Evolutionary conservation across 2,888 invertebrate species (phyloP).

Genomic region (Ypsolopha sequella): DNA sequence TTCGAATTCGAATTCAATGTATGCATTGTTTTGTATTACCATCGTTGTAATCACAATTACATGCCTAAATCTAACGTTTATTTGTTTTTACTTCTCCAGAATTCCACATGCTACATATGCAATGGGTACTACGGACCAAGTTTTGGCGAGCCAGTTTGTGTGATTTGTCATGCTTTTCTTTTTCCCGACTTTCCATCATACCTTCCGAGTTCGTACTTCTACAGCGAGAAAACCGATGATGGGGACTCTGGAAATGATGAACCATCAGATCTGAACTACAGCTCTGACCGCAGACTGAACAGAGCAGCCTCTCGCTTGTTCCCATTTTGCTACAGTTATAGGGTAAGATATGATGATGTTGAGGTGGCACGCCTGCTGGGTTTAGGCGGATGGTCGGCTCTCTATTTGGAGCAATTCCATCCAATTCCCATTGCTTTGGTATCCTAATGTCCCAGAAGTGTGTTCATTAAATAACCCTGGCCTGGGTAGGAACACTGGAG

Average conservation of each 20-base stretch:
- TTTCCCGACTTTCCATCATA: slow-evolving; percentile 81
- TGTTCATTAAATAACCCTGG: too few relatives aligned
- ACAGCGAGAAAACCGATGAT: slow-evolving; percentile 80
- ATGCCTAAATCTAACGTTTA: too few relatives aligned
- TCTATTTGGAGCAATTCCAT: too few relatives aligned
- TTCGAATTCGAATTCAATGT: slow-evolving; percentile 59
- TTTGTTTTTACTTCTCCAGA: slow-evolving; percentile 57
- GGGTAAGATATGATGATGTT: slow-evolving; percentile 43
- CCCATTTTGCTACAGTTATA: slow-evolving; percentile 49
- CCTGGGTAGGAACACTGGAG: too few relatives aligned
- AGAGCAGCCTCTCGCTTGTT: slow-evolving; percentile 29
- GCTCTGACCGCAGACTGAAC: slow-evolving; percentile 58
- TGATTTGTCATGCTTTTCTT: slow-evolving; percentile 93
- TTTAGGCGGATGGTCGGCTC: too few relatives aligned
- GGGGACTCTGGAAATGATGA: slow-evolving; percentile 97
- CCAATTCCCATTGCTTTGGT: too few relatives aligned
- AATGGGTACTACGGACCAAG: slow-evolving; percentile 94
- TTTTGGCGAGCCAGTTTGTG: slow-evolving; percentile 91
- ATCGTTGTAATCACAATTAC: too few relatives aligned
- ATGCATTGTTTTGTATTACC: slow-evolving; percentile 10
- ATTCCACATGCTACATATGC: slow-evolving; percentile 82
- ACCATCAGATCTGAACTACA: slow-evolving; percentile 78
- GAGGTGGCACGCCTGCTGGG: too few relatives aligned
- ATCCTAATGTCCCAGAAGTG: too few relatives aligned
- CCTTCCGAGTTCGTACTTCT: slow-evolving; percentile 58